These are phyloP conservation scores for Rhynchonycteris naso DNA, from an alignment of 2,797 vertebrate species.

Conservation along the genomic window DNA sequence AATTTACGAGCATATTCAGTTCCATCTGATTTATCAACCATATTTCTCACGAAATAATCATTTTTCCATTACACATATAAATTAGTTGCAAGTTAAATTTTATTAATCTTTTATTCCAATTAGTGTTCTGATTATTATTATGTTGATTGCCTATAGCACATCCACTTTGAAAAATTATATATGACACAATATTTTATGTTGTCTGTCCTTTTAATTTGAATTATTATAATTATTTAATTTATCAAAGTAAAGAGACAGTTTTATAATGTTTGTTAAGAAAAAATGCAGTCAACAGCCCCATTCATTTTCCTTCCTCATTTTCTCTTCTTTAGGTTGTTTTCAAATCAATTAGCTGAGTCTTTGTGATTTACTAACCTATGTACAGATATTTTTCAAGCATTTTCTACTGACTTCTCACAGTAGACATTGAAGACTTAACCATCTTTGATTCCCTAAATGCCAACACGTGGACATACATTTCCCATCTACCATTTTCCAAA, in stretches of 20 bases:
- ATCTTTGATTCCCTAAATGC: neutral
- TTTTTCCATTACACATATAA: conserved; percentile 49
- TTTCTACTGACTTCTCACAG: conserved; percentile 7
- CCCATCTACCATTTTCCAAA: neutral
- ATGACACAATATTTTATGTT: neutral
- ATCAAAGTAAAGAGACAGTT: neutral
- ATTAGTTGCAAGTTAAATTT: conserved; percentile 26
- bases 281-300: neutral
- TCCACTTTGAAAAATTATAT: neutral
- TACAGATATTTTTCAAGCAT: neutral
- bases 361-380: neutral
- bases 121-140: conserved; percentile 1
- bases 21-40: conserved; percentile 49
- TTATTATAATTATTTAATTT: conserved; percentile 33
- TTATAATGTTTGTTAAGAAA: neutral
- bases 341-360: neutral
- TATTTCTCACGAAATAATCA: conserved; percentile 58
- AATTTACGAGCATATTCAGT: conserved; percentile 39
- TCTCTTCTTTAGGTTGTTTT: neutral
- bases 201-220: neutral
- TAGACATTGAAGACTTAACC: neutral
- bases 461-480: neutral
- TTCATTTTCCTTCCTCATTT: neutral
- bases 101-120: conserved; percentile 49
- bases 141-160: neutral